Base-by-base conservation (phyloP, 2,797 vertebrate genomes). In the Xiphorhynchus erythropygius region DNA sequence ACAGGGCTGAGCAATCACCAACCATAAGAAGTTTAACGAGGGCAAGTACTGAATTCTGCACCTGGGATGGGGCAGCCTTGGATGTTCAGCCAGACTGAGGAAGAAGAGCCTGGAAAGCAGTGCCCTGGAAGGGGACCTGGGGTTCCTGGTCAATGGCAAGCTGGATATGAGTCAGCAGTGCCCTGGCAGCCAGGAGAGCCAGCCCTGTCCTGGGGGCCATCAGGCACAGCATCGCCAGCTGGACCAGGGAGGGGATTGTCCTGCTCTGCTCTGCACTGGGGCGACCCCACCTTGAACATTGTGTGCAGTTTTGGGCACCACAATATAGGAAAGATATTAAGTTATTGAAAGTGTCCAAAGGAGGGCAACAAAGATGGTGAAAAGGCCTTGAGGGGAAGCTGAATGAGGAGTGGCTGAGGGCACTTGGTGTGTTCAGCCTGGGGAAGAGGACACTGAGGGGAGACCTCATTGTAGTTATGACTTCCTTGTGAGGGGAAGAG, bases 261-360 rank as follows among this genome's bases (percentile, higher is more conserved):
- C 68, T 0, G 1, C 33, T 55, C 47, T 70, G 35, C 49, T 70
- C 65, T 65, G 52, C 1, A 0, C 56, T 56, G 41, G 28, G 18
- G 18, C 1, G 0, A 19, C 18, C 64, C 46, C 47, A 21, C 30
- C 55, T 77, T 1, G 0, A n/a, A 23, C 7, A 5, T 12, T n/a
- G n/a, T 9, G 32, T 17, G 12, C 23, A 50, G 59, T 7, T 73
- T 35, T 13, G 50, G 35, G 28, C 27, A 6, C 16, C 23, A 44
- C 50, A 56, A n/a, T 21, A 11, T 10, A 57, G 25, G 10, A 37
- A 56, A 16, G 13, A n/a, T 11, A 37, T 17, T 16, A 42, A 57
- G 44, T 15, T 17, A 3, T 16, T 4, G 5, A 32, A 21, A 56
- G 42, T 3, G 3, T 17, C 37, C 52, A 71, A 44, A 79, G 37